Evolutionary conservation across 1,140 invertebrate species (phyloP).

Genomic region (Bombyx mandarina): DNA sequence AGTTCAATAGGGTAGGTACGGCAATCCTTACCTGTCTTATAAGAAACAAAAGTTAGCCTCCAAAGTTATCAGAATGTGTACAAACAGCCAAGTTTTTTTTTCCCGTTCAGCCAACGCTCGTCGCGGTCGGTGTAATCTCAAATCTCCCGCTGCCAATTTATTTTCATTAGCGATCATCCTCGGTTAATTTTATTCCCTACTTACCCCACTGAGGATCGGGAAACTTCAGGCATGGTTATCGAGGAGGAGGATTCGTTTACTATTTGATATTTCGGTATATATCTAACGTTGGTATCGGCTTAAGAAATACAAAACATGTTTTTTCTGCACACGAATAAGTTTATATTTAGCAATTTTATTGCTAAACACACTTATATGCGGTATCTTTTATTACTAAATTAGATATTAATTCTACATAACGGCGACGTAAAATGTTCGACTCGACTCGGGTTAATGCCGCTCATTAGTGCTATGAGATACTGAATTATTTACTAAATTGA

Average conservation of each 20-base stretch:
- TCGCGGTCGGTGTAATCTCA: conserved; percentile 63
- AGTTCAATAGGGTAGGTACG: neutral
- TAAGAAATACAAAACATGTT: no score
- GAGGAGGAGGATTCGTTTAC: neutral
- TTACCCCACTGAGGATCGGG: conserved; percentile 56
- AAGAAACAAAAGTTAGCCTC: conserved; percentile 6
- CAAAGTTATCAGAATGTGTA: conserved; percentile 23
- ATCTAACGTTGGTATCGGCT: no score
- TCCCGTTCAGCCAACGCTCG: conserved; percentile 21
- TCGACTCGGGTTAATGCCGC: no score
- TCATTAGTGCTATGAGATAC: no score
- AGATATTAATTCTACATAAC: no score
- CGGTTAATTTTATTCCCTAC: conserved; percentile 72
- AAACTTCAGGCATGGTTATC: neutral
- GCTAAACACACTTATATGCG: no score
- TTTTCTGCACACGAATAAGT: no score
- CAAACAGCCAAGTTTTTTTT: conserved; percentile 23
- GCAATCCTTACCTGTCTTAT: neutral
- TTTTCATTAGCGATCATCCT: conserved; percentile 74
- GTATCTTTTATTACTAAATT: no score
- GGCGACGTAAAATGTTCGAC: no score
- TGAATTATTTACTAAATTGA: no score
- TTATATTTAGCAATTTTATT: no score
- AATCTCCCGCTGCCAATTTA: conserved; percentile 72
- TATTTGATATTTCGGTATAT: neutral